phyloP scores from a whole-genome alignment of 2,113 vertebrate species.

The Bagarius yarrelli region DNA sequence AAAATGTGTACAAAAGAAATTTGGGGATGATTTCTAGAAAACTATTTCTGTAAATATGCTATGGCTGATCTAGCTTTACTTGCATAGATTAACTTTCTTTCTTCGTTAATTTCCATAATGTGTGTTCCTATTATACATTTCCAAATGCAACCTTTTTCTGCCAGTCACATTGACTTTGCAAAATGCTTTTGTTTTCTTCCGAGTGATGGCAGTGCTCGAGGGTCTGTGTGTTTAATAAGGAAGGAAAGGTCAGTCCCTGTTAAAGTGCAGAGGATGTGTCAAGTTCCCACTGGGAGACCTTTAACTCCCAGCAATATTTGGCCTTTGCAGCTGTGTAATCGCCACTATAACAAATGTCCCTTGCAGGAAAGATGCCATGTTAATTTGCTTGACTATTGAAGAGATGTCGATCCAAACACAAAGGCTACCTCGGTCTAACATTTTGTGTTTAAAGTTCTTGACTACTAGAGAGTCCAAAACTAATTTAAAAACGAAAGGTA shows the following conservation, averaged over 20 bases:
- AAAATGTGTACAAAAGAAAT: not conserved
- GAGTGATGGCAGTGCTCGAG: slow-evolving; percentile 63
- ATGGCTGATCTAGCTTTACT: not conserved
- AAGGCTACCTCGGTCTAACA: not conserved
- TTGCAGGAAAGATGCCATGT: slow-evolving; percentile 62
- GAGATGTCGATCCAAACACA: not conserved
- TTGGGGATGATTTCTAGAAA: not conserved
- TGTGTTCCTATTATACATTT: not conserved
- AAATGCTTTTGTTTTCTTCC: slow-evolving; percentile 53
- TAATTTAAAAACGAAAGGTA: not conserved
- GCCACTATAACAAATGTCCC: slow-evolving; percentile 74
- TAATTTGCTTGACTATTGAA: slow-evolving; percentile 53
- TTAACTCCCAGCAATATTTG: slow-evolving; percentile 79
- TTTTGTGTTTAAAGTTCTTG: not conserved
- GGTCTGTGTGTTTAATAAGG: slow-evolving; percentile 69
- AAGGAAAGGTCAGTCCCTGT: slow-evolving; percentile 76
- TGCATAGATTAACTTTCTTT: not conserved
- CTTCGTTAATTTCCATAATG: not conserved
- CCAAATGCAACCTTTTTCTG: slow-evolving; percentile 7
- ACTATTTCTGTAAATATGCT: not conserved
- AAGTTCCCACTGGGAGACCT: slow-evolving; percentile 77
- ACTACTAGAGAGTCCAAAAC: not conserved
- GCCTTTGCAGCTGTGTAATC: slow-evolving; percentile 78
- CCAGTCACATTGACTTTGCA: slow-evolving; percentile 57
- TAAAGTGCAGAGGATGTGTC: slow-evolving; percentile 76